phyloP scores from a whole-genome alignment of 2,888 invertebrate genomes.

The Nephrotoma guestfalica region DNA sequence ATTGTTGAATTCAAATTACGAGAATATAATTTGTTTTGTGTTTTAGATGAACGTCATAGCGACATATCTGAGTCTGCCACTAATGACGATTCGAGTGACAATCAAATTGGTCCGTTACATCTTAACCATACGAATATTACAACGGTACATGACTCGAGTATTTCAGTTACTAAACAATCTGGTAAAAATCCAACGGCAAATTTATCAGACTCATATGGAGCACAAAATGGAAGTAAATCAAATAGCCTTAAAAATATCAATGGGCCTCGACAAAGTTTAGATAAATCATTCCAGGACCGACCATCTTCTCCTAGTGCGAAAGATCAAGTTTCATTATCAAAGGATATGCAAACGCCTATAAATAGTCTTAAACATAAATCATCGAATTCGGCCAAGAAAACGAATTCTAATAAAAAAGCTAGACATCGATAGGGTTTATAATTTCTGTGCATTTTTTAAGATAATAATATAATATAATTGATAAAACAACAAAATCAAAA shows the following conservation, averaged over 20 bases:
- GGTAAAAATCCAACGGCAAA: constrained; percentile 5
- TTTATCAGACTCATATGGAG: background rate
- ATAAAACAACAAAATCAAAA: no score
- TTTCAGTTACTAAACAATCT: background rate
- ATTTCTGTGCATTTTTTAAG: no score
- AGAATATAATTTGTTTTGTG: background rate
- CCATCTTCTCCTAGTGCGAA: constrained; percentile 20
- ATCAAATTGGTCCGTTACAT: constrained; percentile 39
- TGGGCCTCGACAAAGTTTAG: background rate
- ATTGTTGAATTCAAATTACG: background rate
- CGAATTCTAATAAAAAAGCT: constrained; percentile 66
- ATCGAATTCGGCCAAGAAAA: constrained; percentile 41
- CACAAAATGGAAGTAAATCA: constrained; percentile 4
- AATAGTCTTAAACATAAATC: constrained; percentile 38
- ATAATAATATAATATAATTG: no score
- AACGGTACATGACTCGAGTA: constrained; percentile 23
- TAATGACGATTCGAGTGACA: constrained; percentile 56
- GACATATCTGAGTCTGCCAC: constrained; percentile 75
- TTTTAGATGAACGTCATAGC: constrained; percentile 63
- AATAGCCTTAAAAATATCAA: constrained; percentile 11
- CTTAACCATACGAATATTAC: constrained; percentile 31
- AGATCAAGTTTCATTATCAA: constrained; percentile 14
- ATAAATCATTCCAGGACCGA: constrained; percentile 8
- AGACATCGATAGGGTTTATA: constrained; percentile 49
- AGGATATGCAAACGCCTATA: constrained; percentile 19